These are phyloP conservation scores for Brachionus calyciflorus DNA, from an alignment of 1,140 invertebrate species.

Conservation along the genomic window DNA sequence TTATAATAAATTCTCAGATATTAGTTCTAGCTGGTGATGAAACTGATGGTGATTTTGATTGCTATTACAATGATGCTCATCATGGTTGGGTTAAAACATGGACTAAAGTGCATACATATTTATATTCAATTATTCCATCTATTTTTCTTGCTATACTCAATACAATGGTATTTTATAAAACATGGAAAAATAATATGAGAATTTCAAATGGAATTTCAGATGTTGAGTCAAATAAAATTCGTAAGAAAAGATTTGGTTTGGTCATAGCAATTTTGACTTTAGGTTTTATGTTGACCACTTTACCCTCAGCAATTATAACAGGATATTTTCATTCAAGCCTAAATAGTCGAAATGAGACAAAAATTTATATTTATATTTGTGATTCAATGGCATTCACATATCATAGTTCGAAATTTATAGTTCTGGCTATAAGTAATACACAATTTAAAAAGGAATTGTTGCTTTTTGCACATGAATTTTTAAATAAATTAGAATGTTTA, in stretches of 20 bases:
- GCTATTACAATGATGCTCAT: not conserved
- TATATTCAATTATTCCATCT: conserved; percentile 30
- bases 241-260: conserved; percentile 36
- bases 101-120: not conserved
- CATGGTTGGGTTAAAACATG: conserved; percentile 5
- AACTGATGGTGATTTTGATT: not conserved
- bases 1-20: conserved; percentile 1
- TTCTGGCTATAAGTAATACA: not conserved
- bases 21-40: conserved; percentile 1
- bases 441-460: conserved; percentile 13
- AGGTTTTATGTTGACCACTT: conserved; percentile 26
- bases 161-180: not conserved
- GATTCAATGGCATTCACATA: conserved; percentile 26
- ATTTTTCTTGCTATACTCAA: not conserved
- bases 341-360: not conserved
- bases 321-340: conserved; percentile 5
- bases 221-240: not conserved
- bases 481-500: not conserved
- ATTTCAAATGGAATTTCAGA: not conserved
- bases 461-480: not conserved
- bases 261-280: conserved; percentile 24
- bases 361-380: conserved; percentile 22
- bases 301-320: conserved; percentile 18
- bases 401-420: conserved; percentile 26
- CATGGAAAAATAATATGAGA: conserved; percentile 8